A percentile compares a stretch with the other conserved stretches of the same genome.
These are phyloP conservation scores for Megalops cyprinoides DNA, from an alignment of 2,797 vertebrate genomes.

Conservation along the genomic window DNA sequence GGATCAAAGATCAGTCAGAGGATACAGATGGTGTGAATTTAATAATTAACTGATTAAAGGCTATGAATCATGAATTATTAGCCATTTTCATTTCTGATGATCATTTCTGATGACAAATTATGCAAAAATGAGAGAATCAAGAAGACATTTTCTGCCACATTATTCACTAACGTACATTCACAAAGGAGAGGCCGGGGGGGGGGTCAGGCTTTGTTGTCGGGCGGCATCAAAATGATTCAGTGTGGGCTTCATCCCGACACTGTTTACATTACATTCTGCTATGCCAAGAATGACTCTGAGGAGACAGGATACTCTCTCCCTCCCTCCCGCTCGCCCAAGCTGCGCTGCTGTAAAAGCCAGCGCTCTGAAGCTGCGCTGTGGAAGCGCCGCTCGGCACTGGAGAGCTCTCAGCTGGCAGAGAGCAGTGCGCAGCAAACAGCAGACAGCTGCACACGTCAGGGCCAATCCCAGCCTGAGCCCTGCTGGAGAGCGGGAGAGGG, in stretches of 20 bases:
- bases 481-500: neutral
- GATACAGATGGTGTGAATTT: neutral
- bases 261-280: neutral
- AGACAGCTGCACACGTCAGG: too few species aligned
- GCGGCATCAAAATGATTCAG: neutral
- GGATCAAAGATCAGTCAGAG: neutral
- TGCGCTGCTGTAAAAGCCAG: too few species aligned
- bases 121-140: neutral
- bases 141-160: neutral
- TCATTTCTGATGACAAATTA: neutral
- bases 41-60: conserved; percentile 5
- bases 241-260: neutral
- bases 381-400: too few species aligned
- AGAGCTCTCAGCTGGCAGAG: too few species aligned
- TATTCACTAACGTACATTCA: neutral
- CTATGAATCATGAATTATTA: conserved; percentile 3
- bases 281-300: neutral
- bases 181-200: neutral
- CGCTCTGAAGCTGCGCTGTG: too few species aligned
- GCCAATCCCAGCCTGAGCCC: too few species aligned
- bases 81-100: neutral
- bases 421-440: too few species aligned
- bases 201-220: neutral
- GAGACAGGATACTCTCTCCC: neutral
- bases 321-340: neutral